Base-by-base conservation (phyloP, 2,888 invertebrate species). In the Panzeria rudis region DNA sequence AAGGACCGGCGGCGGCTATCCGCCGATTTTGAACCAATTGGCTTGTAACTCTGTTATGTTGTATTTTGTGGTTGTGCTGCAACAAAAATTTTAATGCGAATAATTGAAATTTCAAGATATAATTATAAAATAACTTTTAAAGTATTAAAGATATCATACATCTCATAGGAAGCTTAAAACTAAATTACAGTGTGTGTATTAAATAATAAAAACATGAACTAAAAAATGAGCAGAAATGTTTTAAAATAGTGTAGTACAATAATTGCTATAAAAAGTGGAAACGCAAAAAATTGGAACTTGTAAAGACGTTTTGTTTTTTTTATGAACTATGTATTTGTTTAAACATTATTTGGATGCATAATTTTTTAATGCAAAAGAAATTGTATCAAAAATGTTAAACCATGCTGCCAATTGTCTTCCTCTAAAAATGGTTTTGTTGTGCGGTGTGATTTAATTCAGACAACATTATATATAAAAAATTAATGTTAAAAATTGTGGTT, bases 401-500 rank as follows among this genome's bases (percentile, higher is more conserved):
- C 29, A 15, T 29, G 13, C 15, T 2, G 20, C 11, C 20, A 4
- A 3, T 56, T 29, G 15, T 13, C 17, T 32, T n/a, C 29, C n/a
- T 11, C 32, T 9, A 7, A n/a, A 15, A 15, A 4, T 44, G 44
- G 2, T 44, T 44, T 44, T 44, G 68, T 69, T 77, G 59, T 69
- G 59, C 32, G 20, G 38, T 62, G 17, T 41, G 62, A 52, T 32
- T 35, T n/a, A 35, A 41, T 75, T 35, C 32, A 68, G 41, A 56
- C 25, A n/a, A 17, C 20, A 32, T 32, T 52, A 32, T 64, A 66
- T 20, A 29, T 25, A 56, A 59, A 32, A 32, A 32, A 59, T 15
- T 0, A 64, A 56, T 29, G 6, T 41, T 59, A 29, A 54, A 32
- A 69, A 62, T 23, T 54, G n/a, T 56, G 23, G n/a, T 41, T 56